phyloP scores from a whole-genome alignment of 2,113 vertebrate species.

The zebrafish (Danio rerio) region GRCz12tu NC_133184.1:43444501-43445000 shows the following conservation, averaged over 20 bases:
- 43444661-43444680: slow-evolving; percentile 1
- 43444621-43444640: not conserved
- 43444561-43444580: not conserved
- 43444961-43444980: too few relatives aligned
- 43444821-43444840: slow-evolving; percentile 77
- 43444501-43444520: slow-evolving; percentile 6
- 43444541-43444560: slow-evolving; percentile 5
- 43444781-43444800: slow-evolving; percentile 66
- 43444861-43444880: not conserved
- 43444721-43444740: slow-evolving; percentile 22
- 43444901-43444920: slow-evolving; percentile 18
- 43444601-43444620: not conserved
- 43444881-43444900: not conserved
- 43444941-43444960: not conserved
- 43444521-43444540: slow-evolving; percentile 8
- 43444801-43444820: slow-evolving; percentile 66
- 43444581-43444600: slow-evolving; percentile 3
- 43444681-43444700: slow-evolving; percentile 44
- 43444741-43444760: slow-evolving; percentile 38
- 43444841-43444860: slow-evolving; percentile 68
- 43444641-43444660: not conserved
- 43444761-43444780: slow-evolving; percentile 67
- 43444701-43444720: slow-evolving; percentile 34
- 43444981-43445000: too few relatives aligned
- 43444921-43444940: slow-evolving; percentile 14